Base-by-base conservation (phyloP, 2,888 invertebrate species). In the Cistogaster globosa region DNA sequence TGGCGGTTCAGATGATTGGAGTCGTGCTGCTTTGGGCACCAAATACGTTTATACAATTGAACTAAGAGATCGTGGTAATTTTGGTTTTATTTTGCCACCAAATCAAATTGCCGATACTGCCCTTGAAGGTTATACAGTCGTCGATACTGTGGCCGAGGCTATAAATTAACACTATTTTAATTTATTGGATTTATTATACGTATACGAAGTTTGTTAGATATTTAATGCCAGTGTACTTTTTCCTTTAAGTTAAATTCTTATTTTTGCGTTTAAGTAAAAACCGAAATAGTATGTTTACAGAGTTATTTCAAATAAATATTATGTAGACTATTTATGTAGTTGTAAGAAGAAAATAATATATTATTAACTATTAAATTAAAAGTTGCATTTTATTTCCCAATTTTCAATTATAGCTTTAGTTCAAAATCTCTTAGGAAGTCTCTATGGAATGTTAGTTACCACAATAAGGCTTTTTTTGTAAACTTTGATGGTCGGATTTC, bases 1-100 rank as follows among this genome's bases (percentile, higher is more conserved):
- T 72, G 92, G 92, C 45, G 92, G 92, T 45, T 92, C 92, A 2
- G 92, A 92, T 74, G 92, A 92, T 83, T 92, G 92, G 92, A 87
- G 89, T 67, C 90, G 91, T 14, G 88, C 89, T 14, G 87, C 89
- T 0, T 78, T 91, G 16, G 89, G 88, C 12, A 87, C 89, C 0
- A 90, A 91, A 63, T 92, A 90, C 60, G 92, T 92, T 3, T 92
- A 92, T 48, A 92, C 92, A 36, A 80, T 92, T 18, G 92, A 92
- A 74, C 81, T 92, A 77, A 89, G 92, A 14, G 92, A 92, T 89
- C 89, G 87, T n/a, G 92, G 92, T 11, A 69, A 82, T 45, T 88
- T 88, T 63, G 92, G 92, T 1, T 92, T 92, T 45, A 86, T 92
- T 1, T 84, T 92, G 45, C 92, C 92, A 12, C 90, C 91, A 6